Conservation (phyloP, 1,140 invertebrate genomes). For the Megathymus violae region DNA sequence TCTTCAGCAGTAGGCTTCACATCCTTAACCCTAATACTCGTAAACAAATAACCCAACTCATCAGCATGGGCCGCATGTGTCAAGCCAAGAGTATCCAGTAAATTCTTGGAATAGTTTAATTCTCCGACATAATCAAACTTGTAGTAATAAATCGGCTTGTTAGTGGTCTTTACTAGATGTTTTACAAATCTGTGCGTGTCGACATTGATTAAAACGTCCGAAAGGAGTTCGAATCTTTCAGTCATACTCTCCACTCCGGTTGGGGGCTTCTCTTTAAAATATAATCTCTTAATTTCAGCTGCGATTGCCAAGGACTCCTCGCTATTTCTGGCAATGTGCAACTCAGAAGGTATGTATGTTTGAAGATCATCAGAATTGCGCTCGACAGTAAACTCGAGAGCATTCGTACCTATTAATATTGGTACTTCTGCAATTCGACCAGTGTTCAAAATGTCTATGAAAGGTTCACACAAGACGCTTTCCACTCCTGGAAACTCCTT, state of each 20-base stretch:
- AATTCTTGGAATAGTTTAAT: constrained; percentile 61
- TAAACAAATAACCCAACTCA: constrained; percentile 79
- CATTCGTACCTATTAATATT: constrained; percentile 66
- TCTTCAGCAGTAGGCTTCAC: constrained; percentile 58
- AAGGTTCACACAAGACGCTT: constrained; percentile 60
- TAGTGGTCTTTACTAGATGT: constrained; percentile 61
- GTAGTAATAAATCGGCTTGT: constrained; percentile 75
- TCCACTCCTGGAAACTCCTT: constrained; percentile 72
- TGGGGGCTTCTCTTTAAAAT: constrained; percentile 61
- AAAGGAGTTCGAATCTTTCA: constrained; percentile 65
- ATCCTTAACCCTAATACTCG: constrained; percentile 51
- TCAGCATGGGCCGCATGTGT: constrained; percentile 68
- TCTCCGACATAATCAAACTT: constrained; percentile 77
- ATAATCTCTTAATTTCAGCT: constrained; percentile 63
- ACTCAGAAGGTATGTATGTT: constrained; percentile 61
- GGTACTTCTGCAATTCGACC: constrained; percentile 68
- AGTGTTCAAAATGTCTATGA: constrained; percentile 61
- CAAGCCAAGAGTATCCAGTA: constrained; percentile 41
- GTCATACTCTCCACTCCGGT: constrained; percentile 48
- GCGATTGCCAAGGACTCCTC: constrained; percentile 59
- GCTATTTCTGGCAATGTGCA: constrained; percentile 62
- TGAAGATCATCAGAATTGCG: constrained; percentile 64
- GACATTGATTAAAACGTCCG: constrained; percentile 63
- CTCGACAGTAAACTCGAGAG: constrained; percentile 57
- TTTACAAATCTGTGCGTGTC: constrained; percentile 66